Base-by-base conservation (phyloP, 2,888 invertebrate species). In the Steromphala cineraria region DNA sequence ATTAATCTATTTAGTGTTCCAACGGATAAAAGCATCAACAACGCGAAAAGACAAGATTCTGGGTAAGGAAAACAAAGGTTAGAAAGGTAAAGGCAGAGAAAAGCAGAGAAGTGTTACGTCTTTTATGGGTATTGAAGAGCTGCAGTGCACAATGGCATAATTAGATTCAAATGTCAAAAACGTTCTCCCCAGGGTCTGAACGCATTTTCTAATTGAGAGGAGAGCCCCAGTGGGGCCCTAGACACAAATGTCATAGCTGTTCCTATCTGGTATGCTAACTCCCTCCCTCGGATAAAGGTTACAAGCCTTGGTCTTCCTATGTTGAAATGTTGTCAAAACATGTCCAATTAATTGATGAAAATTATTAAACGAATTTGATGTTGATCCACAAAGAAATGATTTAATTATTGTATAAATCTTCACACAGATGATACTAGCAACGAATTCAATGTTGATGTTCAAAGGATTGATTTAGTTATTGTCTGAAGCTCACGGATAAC, bases 91-190 rank as follows among this genome's bases (percentile, higher is more conserved):
- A 62, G 62, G 62, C 28, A 21, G 8, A 15, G 62, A 17, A 62
- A 62, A 62, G 62, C 62, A 62, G 4, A 62, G 62, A 62, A 62
- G 28, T 24, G 28, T 24, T 17, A 24, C 28, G 62, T 62, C 62
- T 62, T 62, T 62, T 62, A 62, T 62, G 62, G 28, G 62, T 62
- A 62, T 62, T 28, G 62, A 62, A 24, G 62, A 62, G 62, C 62
- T 28, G 8, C 28, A 13, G 8, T 15, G 24, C 28, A 62, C 62
- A 28, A 62, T 62, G 28, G 62, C 17, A 62, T 62, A 62, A 62
- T 62, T 62, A 62, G 62, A 62, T 62, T 62, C 62, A 62, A 62
- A 62, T 62, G 62, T 62, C 62, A 62, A 62, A 62, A 62, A 62
- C 62, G 62, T 62, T n/a, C 62, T 62, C 62, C 62, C 15, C 2